These are phyloP conservation scores for Trachelus tabidus DNA, from an alignment of 2,888 invertebrate species.

Conservation along the genomic window DNA sequence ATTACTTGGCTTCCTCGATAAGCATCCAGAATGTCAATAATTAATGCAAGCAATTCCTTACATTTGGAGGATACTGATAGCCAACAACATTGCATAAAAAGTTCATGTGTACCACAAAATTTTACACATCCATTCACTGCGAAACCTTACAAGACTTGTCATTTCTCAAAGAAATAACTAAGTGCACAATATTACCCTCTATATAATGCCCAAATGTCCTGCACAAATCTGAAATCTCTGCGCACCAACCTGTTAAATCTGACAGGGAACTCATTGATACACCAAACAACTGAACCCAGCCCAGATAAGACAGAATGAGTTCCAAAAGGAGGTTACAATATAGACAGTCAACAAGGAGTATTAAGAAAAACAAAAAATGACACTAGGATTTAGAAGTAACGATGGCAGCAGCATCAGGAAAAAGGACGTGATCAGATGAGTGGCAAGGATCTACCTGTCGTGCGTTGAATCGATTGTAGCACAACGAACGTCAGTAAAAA, in stretches of 20 bases:
- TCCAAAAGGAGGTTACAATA: not conserved
- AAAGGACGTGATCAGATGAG: not conserved
- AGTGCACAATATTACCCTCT: not conserved
- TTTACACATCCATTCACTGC: not conserved
- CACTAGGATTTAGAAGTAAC: not conserved
- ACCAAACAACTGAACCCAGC: not conserved
- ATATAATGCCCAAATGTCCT: not conserved
- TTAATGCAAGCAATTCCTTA: not conserved
- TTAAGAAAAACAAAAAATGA: not conserved
- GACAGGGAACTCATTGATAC: not conserved
- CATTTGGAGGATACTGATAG: not conserved
- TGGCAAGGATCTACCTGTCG: slow-evolving; percentile 20
- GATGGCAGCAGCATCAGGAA: not conserved
- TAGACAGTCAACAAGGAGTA: not conserved
- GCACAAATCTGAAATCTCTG: not conserved
- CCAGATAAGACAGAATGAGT: not conserved
- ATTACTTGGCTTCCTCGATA: not conserved
- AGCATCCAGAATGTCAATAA: not conserved
- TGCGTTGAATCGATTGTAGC: slow-evolving; percentile 20
- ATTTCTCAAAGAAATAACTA: not conserved
- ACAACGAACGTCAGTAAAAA: not conserved
- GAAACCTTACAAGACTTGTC: not conserved
- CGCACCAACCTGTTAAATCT: not conserved
- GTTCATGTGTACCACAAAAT: not conserved
- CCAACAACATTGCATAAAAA: not conserved